Conservation (phyloP, 1,140 invertebrate species). For the Caenorhabditis inopinata region DNA sequence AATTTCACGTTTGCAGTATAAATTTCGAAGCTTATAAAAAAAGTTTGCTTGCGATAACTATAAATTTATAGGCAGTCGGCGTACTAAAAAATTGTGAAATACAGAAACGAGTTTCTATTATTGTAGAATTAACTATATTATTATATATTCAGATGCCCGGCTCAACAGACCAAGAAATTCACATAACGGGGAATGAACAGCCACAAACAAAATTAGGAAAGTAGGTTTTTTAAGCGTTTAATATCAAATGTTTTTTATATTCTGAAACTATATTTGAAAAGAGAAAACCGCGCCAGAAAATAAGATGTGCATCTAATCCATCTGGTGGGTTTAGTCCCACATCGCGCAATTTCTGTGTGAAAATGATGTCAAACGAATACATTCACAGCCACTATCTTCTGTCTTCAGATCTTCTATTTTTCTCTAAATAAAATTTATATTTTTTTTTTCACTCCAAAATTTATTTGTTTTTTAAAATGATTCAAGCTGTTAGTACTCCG, state of each 20-base stretch:
- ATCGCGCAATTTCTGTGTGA: conserved; percentile 27
- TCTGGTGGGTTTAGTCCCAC: conserved; percentile 24
- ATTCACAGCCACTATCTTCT: background rate
- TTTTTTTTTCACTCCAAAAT: background rate
- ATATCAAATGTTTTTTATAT: background rate
- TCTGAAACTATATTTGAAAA: background rate
- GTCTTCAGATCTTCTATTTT: too few relatives aligned
- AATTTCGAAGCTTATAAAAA: too few relatives aligned
- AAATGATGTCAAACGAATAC: conserved; percentile 20
- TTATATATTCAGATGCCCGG: background rate
- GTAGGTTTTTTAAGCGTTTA: background rate
- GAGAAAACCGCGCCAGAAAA: conserved; percentile 8
- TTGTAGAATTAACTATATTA: background rate
- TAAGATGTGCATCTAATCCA: conserved; percentile 29
- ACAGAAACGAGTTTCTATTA: background rate
- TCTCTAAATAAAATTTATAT: too few relatives aligned
- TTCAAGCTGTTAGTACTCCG: conserved; percentile 1
- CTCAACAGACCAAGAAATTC: background rate
- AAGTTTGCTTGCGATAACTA: too few relatives aligned
- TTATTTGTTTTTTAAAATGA: background rate
- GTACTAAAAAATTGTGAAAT: background rate
- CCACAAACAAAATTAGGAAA: background rate
- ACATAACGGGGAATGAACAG: background rate
- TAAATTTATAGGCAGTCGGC: too few relatives aligned
- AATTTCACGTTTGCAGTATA: too few relatives aligned